phyloP scores from a whole-genome alignment of 1,140 invertebrate genomes.

The Brevipalpus yothersi region DNA sequence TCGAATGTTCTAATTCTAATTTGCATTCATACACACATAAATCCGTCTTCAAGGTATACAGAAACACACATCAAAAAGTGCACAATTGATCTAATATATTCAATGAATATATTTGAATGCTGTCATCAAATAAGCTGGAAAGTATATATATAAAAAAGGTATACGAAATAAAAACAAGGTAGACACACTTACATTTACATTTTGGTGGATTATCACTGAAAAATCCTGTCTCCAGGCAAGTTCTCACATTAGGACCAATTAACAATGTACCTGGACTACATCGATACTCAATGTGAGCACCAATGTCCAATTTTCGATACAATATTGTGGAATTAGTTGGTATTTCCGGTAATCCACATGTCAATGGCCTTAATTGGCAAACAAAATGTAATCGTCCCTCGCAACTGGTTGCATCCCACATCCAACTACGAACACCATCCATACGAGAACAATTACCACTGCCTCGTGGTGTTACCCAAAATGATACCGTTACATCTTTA shows the following conservation, averaged over 20 bases:
- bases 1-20: too few species aligned
- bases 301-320: conserved; percentile 42
- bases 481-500: conserved; percentile 59
- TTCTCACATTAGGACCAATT: conserved; percentile 52
- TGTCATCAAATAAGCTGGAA: not conserved
- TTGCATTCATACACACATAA: too few species aligned
- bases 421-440: conserved; percentile 74
- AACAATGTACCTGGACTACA: conserved; percentile 63
- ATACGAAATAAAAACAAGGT: not conserved
- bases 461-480: conserved; percentile 65
- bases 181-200: conserved; percentile 49
- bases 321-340: conserved; percentile 75
- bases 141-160: not conserved
- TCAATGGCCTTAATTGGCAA: conserved; percentile 72
- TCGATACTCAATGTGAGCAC: conserved; percentile 55
- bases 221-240: conserved; percentile 68
- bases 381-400: conserved; percentile 62
- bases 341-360: conserved; percentile 67
- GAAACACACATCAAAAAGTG: too few species aligned
- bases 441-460: conserved; percentile 65
- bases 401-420: conserved; percentile 81
- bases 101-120: not conserved
- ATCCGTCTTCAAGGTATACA: too few species aligned
- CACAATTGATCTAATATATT: not conserved
- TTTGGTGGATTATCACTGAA: conserved; percentile 79